Evolutionary conservation across 2,888 invertebrate species (phyloP), one percentile per base, ranked within the genome.

Genomic region (Agonopterix arenella): DNA sequence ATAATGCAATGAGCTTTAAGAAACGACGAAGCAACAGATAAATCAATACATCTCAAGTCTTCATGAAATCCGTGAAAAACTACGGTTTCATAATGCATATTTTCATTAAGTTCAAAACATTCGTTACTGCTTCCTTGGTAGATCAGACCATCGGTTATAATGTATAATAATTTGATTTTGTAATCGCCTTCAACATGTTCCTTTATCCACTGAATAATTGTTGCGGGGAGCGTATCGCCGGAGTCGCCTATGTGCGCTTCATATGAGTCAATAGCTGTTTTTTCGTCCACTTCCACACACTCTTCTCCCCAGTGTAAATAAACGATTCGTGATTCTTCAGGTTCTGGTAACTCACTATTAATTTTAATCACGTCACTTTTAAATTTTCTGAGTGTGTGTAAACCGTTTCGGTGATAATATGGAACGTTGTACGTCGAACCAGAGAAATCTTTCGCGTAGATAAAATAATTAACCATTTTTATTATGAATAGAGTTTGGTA

Each of bases 101-200:
- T 48, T 16, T 54, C 46, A 36, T 71, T 71, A 5, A 56, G 42
- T 28, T 50, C 1, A 0, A 64, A 56, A 55, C 70, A 70, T 46
- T 1, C n/a, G 0, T 49, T 0, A 44, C 42, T 38, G 48, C 56
- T 56, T 0, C 1, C 0, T 1, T 2, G 0, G 9, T n/a, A 5
- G 11, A 69, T 66, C 45, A 57, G 8, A n/a, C 71, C 71, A 49
- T 72, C 68, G 2, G 72, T 72, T 11, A 71, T 55, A 7, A 71
- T 65, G 44, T 69, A 70, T 11, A 71, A 37, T 42, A 70, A 57
- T 28, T 62, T 60, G 11, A 70, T 66, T 53, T 59, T 57, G 45
- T 55, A 37, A 37, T 56, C 52, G 28, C 57, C 46, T 46, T 51
- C 38, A 41, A 48, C 28, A 11, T 58, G 50, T 8, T 45, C 3